Percentiles rank a stretch among this genome's conserved stretches.
These are phyloP conservation scores for Amitus sp. DNA, from an alignment of 2,888 invertebrate genomes.

Conservation along the genomic window DNA sequence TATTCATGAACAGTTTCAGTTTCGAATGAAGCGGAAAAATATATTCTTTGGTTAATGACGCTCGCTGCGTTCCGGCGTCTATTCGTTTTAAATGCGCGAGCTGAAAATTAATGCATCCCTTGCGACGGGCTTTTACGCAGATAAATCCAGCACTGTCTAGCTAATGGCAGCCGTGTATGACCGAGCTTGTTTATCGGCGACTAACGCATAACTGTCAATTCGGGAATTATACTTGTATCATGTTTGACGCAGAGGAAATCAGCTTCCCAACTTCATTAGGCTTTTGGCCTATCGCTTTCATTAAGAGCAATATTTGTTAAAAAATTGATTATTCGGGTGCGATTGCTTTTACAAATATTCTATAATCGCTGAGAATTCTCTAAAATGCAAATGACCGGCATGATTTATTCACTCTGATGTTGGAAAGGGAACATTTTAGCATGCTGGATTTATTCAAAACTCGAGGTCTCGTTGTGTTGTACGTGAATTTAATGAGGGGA, in stretches of 20 bases:
- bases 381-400: too few species aligned
- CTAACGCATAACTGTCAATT: constrained; percentile 40
- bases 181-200: constrained; percentile 23
- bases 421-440: too few species aligned
- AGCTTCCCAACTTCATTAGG: constrained; percentile 11
- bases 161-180: constrained; percentile 31
- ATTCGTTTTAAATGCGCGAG: constrained; percentile 20
- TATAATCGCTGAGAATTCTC: too few species aligned
- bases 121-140: constrained; percentile 31
- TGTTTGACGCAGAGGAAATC: constrained; percentile 13
- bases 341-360: too few species aligned
- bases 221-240: constrained; percentile 35
- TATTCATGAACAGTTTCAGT: background rate
- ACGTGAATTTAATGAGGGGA: too few species aligned
- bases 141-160: constrained; percentile 37
- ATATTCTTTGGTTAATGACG: constrained; percentile 28
- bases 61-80: constrained; percentile 16
- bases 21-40: constrained; percentile 5
- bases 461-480: too few species aligned
- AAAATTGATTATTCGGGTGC: too few species aligned
- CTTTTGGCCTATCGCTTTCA: constrained; percentile 15
- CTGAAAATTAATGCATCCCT: constrained; percentile 31
- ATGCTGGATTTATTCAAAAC: too few species aligned
- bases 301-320: background rate
- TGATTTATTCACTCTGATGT: too few species aligned